phyloP scores from a whole-genome alignment of 1,140 invertebrate genomes.

The Tetragnatha versicolor region DNA sequence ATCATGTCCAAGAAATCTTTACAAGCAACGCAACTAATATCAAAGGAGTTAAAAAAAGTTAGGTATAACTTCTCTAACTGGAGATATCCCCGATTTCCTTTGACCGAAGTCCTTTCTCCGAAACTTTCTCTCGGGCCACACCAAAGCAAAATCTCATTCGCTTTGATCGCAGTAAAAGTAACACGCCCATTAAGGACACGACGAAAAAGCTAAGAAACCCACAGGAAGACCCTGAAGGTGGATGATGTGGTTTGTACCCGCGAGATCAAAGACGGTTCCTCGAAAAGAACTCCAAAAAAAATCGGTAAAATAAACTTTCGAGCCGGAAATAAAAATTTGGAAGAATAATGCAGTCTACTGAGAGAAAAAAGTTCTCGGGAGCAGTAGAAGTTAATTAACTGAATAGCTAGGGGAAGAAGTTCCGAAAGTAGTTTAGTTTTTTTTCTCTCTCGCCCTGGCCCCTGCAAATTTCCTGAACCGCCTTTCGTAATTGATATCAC shows the following conservation, averaged over 20 bases:
- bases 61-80: too few species aligned
- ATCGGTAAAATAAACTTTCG: slow-evolving; percentile 17
- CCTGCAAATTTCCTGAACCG: slow-evolving; percentile 29
- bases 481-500: slow-evolving; percentile 29
- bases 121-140: too few species aligned
- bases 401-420: slow-evolving; percentile 33
- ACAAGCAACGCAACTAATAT: too few species aligned
- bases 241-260: too few species aligned
- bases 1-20: too few species aligned
- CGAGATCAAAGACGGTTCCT: background rate
- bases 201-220: too few species aligned
- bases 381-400: slow-evolving; percentile 45
- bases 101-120: too few species aligned
- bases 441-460: background rate
- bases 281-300: background rate
- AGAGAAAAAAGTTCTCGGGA: slow-evolving; percentile 23
- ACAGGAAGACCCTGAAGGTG: too few species aligned
- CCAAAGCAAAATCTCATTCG: background rate
- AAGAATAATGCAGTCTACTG: slow-evolving; percentile 41
- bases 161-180: slow-evolving; percentile 12
- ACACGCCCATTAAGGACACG: too few species aligned
- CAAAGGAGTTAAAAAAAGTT: too few species aligned
- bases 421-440: slow-evolving; percentile 17
- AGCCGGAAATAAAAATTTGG: slow-evolving; percentile 39
- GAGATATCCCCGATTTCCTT: too few species aligned